A percentile compares a stretch with the other conserved stretches of the same genome.
Conservation (phyloP, 2,888 invertebrate genomes). For the Monochamus alternatus region DNA sequence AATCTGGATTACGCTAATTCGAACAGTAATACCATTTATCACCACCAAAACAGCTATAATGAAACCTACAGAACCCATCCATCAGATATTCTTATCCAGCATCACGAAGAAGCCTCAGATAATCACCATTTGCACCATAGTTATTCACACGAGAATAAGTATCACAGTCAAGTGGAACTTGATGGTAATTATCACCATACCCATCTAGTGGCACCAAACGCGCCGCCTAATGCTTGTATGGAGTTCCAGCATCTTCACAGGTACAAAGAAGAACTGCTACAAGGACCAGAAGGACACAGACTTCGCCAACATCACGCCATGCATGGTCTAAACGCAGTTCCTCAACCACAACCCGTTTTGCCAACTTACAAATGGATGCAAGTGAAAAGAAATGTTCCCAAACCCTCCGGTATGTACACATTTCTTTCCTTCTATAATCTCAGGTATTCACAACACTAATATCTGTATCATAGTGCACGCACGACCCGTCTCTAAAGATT, state of each 20-base stretch:
- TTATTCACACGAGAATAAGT: slow-evolving; percentile 74
- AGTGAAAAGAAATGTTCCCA: slow-evolving; percentile 96
- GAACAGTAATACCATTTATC: slow-evolving; percentile 65
- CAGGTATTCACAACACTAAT: neutral
- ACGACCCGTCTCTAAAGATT: neutral
- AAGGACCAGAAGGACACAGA: slow-evolving; percentile 57
- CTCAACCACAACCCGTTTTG: slow-evolving; percentile 77
- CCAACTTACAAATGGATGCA: slow-evolving; percentile 99
- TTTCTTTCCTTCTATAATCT: neutral
- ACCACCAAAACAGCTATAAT: slow-evolving; percentile 63
- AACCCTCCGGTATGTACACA: slow-evolving; percentile 85
- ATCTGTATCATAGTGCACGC: neutral
- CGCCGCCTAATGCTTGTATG: slow-evolving; percentile 71
- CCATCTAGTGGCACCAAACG: slow-evolving; percentile 61
- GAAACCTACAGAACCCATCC: slow-evolving; percentile 61
- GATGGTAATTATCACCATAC: slow-evolving; percentile 69
- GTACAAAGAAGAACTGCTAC: slow-evolving; percentile 76
- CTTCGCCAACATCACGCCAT: slow-evolving; percentile 68
- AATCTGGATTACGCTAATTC: slow-evolving; percentile 85
- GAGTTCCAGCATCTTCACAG: slow-evolving; percentile 76
- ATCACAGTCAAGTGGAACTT: slow-evolving; percentile 63
- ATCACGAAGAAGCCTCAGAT: slow-evolving; percentile 74
- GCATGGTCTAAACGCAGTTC: slow-evolving; percentile 58
- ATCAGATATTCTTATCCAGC: slow-evolving; percentile 69
- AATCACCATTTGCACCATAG: slow-evolving; percentile 71